These are phyloP conservation scores for Amblyteles armatorius DNA, from an alignment of 2,888 invertebrate species.

Conservation along the genomic window DNA sequence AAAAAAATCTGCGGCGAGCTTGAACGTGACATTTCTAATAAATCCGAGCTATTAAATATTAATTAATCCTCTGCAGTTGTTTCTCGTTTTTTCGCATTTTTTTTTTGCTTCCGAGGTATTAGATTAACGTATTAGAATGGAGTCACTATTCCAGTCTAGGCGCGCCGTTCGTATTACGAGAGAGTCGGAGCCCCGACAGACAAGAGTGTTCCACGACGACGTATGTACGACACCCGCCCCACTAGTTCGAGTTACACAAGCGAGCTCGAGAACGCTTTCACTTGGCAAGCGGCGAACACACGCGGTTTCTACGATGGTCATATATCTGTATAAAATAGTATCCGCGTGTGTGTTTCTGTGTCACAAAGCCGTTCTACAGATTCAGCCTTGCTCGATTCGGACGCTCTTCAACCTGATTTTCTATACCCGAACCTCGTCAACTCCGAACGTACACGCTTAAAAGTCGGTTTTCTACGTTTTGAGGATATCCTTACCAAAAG, in stretches of 20 bases:
- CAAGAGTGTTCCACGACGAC: constrained; percentile 32
- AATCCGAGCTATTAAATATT: neutral
- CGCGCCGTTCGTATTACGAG: constrained; percentile 58
- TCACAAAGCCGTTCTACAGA: constrained; percentile 20
- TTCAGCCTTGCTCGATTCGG: constrained; percentile 40
- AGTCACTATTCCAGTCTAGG: constrained; percentile 25
- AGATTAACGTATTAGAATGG: constrained; percentile 1
- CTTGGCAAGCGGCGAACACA: constrained; percentile 63
- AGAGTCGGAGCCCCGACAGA: constrained; percentile 26
- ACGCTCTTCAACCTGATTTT: constrained; percentile 50
- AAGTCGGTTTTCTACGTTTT: no score
- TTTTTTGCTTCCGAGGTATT: constrained; percentile 2
- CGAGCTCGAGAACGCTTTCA: constrained; percentile 71
- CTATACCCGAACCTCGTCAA: constrained; percentile 4
- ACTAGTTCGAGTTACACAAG: constrained; percentile 70
- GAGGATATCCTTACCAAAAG: no score
- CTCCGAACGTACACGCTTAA: constrained; percentile 2
- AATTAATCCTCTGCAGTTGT: neutral
- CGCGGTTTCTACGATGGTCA: constrained; percentile 21
- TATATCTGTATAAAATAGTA: constrained; percentile 13
- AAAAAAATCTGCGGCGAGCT: neutral
- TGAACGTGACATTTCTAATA: neutral
- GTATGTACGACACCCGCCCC: constrained; percentile 58
- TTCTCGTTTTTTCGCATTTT: neutral
- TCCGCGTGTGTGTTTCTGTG: neutral